phyloP scores from a whole-genome alignment of 2,797 vertebrate genomes.

The Tauraco hartlaubi region DNA sequence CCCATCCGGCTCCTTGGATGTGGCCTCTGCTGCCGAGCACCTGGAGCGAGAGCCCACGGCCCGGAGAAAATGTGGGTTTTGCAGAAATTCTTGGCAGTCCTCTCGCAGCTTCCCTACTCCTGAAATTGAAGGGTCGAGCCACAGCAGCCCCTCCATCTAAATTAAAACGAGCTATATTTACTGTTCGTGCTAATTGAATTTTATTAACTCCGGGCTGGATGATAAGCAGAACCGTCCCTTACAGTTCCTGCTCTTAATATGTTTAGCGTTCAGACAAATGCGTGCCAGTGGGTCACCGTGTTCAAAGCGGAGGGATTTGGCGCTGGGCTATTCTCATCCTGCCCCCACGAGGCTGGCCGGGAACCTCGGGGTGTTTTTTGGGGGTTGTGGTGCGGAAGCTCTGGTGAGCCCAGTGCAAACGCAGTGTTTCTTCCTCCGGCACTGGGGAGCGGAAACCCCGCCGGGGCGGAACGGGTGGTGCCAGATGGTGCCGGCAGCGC shows the following conservation, averaged over 20 bases:
- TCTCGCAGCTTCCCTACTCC: conserved; percentile 9
- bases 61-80: background rate
- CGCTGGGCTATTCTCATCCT: background rate
- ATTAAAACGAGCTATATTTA: conserved; percentile 7
- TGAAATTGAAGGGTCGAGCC: background rate
- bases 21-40: background rate
- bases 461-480: accelerated
- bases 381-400: accelerated
- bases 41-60: background rate
- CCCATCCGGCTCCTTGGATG: background rate
- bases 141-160: background rate
- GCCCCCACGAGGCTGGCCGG: background rate
- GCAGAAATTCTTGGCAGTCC: background rate
- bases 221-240: conserved; percentile 35
- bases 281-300: background rate
- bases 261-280: background rate
- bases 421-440: accelerated
- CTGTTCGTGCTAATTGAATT: conserved; percentile 23
- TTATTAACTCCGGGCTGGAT: background rate
- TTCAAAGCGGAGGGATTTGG: background rate
- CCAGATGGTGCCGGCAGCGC: background rate
- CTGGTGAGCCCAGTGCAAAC: accelerated
- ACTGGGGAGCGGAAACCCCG: background rate
- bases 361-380: accelerated
- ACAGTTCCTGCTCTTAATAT: background rate